Base-by-base conservation (phyloP, 2,113 vertebrate genomes). In the Sphaerodactylus townsendi region DNA sequence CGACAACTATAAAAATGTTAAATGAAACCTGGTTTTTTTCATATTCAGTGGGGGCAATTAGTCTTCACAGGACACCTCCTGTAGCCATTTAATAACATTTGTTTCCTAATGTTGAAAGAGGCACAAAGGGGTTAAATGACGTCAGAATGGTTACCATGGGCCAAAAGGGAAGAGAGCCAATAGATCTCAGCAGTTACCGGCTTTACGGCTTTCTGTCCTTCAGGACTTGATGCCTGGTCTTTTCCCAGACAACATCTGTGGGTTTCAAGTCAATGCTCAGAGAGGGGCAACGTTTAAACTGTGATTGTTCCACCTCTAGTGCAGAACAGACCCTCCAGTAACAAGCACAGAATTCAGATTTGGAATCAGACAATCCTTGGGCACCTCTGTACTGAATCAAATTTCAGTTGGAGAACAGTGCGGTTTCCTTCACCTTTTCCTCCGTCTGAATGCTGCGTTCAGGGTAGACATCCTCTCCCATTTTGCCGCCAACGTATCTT, bases 361-460 rank as follows among this genome's bases (percentile, higher is more conserved):
- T 77, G 83, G 87, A 84, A 17, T 68, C 25, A 56, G 37, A 53
- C 48, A 10, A 13, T 25, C 7, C 28, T 13, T 56, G 35, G 25
- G n/a, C 25, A 28, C 9, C 28, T 82, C n/a, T 19, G 15, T 46
- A 68, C 56, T 62, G 30, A 70, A 44, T 62, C 62, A 37, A 53
- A 41, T 50, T 37, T 66, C 46, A 71, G 21, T 30, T 4, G 35
- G 23, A 11, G 23, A 86, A 25, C 25, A 85, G 53, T 64, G 2
- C 82, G 66, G 21, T 48, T 83, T 87, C 25, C 85, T 79, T n/a
- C 13, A 65, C 41, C 35, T 82, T 81, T 72, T 91, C 9, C 70
- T 85, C 17, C 77, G 66, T n/a, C 46, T 41, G 82, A 56, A 10
- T 65, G 19, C 21, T 73, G 81, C 0, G n/a, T 44, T 1, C 37